Conservation (phyloP, 2,888 invertebrate genomes). For the Drosophila histrio region DNA sequence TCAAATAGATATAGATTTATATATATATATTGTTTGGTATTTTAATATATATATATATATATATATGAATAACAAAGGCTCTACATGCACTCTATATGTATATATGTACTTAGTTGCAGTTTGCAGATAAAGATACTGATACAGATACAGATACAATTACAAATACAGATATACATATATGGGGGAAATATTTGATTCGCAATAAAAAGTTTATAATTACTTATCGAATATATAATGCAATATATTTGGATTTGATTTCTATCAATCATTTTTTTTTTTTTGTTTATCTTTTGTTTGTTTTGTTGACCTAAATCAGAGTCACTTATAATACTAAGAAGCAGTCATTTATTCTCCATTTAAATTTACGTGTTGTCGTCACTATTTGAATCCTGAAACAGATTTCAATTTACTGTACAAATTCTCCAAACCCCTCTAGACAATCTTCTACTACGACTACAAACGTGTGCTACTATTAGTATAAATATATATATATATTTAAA, state of each 20-base stretch:
- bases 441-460: conserved; percentile 60
- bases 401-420: conserved; percentile 78
- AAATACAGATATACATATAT: conserved; percentile 35
- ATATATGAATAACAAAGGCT: conserved; percentile 66
- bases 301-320: conserved; percentile 72
- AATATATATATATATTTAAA: conserved; percentile 35
- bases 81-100: conserved; percentile 60
- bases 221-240: conserved; percentile 65
- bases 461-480: conserved; percentile 59
- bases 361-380: conserved; percentile 78
- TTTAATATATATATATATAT: conserved; percentile 23
- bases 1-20: conserved; percentile 29
- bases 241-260: conserved; percentile 75
- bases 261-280: conserved; percentile 47
- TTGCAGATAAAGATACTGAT: conserved; percentile 44
- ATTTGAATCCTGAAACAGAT: conserved; percentile 80
- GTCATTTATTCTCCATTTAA: conserved; percentile 84
- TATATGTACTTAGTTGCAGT: conserved; percentile 42
- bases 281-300: conserved; percentile 19
- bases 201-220: conserved; percentile 54
- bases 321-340: conserved; percentile 83
- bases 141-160: conserved; percentile 32
- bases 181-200: conserved; percentile 31
- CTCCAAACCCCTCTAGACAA: conserved; percentile 8
- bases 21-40: conserved; percentile 22